Percentiles rank a stretch among this genome's conserved stretches.
Conservation (phyloP, 92 coral and sea anemone species). For the Phenganax marumi region DNA sequence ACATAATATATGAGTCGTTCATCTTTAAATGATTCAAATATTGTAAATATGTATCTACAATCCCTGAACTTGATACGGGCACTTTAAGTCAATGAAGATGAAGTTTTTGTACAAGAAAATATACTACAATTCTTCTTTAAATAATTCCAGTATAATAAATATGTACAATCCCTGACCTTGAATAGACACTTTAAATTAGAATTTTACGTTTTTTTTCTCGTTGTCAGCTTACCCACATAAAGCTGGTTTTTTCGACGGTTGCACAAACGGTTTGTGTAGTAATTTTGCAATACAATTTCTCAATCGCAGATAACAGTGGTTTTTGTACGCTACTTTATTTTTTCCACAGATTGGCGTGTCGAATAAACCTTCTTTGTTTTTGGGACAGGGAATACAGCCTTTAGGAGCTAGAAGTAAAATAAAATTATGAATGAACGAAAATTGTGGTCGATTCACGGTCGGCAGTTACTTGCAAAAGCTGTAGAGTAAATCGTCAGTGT, state of each 20-base stretch:
- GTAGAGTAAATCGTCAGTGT: not conserved
- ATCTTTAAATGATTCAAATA: too few species aligned
- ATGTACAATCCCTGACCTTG: too few species aligned
- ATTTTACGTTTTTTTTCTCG: not conserved
- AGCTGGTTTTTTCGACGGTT: conserved; percentile 74
- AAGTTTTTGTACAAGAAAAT: too few species aligned
- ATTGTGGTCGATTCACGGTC: not conserved
- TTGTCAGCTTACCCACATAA: conserved; percentile 78
- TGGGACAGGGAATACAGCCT: conserved; percentile 88
- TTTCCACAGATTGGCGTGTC: conserved; percentile 95
- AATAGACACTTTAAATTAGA: not conserved
- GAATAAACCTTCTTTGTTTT: conserved; percentile 78
- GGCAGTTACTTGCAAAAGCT: not conserved
- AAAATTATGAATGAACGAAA: not conserved
- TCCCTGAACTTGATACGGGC: not conserved
- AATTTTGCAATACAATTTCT: conserved; percentile 95
- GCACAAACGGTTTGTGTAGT: conserved; percentile 65
- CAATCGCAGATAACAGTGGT: conserved; percentile 78
- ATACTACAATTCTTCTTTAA: too few species aligned
- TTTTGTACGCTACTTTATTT: conserved; percentile 94
- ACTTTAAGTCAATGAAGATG: not conserved
- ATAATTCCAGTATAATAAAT: too few species aligned
- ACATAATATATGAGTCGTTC: too few species aligned
- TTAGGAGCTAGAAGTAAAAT: conserved; percentile 70
- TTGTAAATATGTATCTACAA: not conserved